Percentiles rank a stretch among this genome's conserved stretches.
phyloP scores from a whole-genome alignment of 2,888 invertebrate genomes.

The Platycheirus albimanus region DNA sequence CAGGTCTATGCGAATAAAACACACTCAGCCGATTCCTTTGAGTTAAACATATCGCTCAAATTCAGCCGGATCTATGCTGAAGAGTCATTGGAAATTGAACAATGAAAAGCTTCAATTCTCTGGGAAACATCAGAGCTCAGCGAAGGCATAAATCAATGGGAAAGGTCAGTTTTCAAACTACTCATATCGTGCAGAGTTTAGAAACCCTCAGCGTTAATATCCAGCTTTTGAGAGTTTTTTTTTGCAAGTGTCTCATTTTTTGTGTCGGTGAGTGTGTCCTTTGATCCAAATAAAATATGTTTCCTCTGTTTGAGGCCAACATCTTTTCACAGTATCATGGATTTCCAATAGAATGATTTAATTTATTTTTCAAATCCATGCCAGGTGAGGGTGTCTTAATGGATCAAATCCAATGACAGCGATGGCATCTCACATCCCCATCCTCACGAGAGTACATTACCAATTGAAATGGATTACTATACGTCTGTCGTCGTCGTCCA shows the following conservation, averaged over 20 bases:
- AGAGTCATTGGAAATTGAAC: too few species aligned
- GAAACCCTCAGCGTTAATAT: too few species aligned
- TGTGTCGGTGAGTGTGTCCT: background rate
- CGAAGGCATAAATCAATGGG: too few species aligned
- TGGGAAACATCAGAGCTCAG: too few species aligned
- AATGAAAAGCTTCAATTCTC: too few species aligned
- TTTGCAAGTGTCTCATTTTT: background rate
- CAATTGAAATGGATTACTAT: slow-evolving; percentile 60
- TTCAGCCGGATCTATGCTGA: too few species aligned
- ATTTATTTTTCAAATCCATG: slow-evolving; percentile 16
- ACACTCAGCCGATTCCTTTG: too few species aligned
- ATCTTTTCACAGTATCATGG: background rate
- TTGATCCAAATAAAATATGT: slow-evolving; percentile 4
- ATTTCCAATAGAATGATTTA: background rate
- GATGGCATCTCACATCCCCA: slow-evolving; percentile 9
- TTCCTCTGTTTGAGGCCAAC: background rate
- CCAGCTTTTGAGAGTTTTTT: background rate
- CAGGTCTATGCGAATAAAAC: too few species aligned
- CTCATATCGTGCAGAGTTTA: too few species aligned
- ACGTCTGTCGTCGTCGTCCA: background rate
- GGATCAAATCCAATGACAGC: background rate
- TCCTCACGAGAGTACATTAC: slow-evolving; percentile 28
- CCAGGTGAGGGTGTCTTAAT: slow-evolving; percentile 4
- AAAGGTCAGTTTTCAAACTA: too few species aligned
- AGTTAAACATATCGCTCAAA: too few species aligned